Evolutionary conservation across 2,797 vertebrate genomes (phyloP), one percentile per base, ranked within the genome.

Genomic region (Erethizon dorsatum): DNA sequence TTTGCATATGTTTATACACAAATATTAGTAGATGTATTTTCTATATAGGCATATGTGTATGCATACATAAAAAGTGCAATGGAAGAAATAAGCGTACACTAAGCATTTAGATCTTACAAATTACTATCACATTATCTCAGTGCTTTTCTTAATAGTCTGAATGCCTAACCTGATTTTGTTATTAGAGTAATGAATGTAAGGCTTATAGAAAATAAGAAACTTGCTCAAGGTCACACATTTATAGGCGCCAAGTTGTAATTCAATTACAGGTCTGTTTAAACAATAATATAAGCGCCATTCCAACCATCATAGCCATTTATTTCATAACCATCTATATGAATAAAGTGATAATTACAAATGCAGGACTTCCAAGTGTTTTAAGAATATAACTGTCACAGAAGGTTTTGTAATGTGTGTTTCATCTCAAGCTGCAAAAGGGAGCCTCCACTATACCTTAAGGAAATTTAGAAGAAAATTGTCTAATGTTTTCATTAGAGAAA

Each of bases 401-500:
- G 82, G 41, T 56, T 8, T 84, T 88, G 33, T 45, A 52, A 75
- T 71, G 14, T 24, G 18, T 80, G 28, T 71, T 80, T 88, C 28
- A 94, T 75, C 52, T 69, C 18, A 88, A 18, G 20, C 11, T 69
- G 52, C 1, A 31, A 67, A 69, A 94, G 22, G 52, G 11, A 97
- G 47, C 3, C 12, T 88, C 33, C 83, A 41, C 5, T 33, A 37
- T 0, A 54, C 9, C 28, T 47, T 31, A 28, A 17, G n/a, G 37
- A 65, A 88, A 89, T 88, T 88, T 22, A 89, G 45, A 83, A 17
- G 28, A 63, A 89, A 92, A 77, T 82, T 71, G 54, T 50, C 31
- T 71, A 78, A 90, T 6, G 1, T 79, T 96, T 95, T 95, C 41
- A 73, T 82, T 41, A 86, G 47, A 75, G 47, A 41, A 83, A 83